Base-by-base conservation (phyloP, 1,140 invertebrate genomes). In the Bicyclus anynana region DNA sequence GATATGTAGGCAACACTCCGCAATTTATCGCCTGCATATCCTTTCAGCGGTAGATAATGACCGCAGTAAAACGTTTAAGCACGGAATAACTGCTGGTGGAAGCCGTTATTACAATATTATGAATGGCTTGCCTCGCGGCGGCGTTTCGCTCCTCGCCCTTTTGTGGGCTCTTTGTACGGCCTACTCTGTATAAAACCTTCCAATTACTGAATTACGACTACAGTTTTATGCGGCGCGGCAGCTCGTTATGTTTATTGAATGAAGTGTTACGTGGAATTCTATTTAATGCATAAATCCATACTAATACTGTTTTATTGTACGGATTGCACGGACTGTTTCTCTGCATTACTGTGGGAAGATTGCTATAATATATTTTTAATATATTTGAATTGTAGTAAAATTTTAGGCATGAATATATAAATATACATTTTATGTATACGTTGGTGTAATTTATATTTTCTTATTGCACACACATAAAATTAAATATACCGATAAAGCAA, bases 41-140 rank as follows among this genome's bases (percentile, higher is more conserved):
- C 84, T 88, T 88, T 88, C 84, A 88, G 73, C 80, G 83, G 83
- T 81, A 84, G 83, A 86, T 88, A 88, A 88, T 88, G 84, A 88
- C 84, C 83, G 84, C 79, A 88, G 85, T 88, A 86, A 88, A 88
- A 86, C 85, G 85, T 84, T 88, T 88, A 88, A 86, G 85, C 83
- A 88, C 83, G 85, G 74, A 86, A 88, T 88, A 88, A 86, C 81
- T 86, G 85, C 71, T 80, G 77, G 67, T 84, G 70, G 80, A 74
- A 80, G 77, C 84, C 78, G 81, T 86, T 86, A 86, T 88, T 88
- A 87, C 84, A 85, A 88, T 86, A 88, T 88, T 86, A 86, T 88
- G 85, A 85, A 88, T 88, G 79, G 82, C 68, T 80, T 74, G 72
- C 80, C 73, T 71, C 73, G 69, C 70, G 65, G 67, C 71, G 58